Percentiles rank a stretch among this genome's conserved stretches.
phyloP scores from a whole-genome alignment of 2,888 invertebrate genomes.

The Alentia gelatinosa region DNA sequence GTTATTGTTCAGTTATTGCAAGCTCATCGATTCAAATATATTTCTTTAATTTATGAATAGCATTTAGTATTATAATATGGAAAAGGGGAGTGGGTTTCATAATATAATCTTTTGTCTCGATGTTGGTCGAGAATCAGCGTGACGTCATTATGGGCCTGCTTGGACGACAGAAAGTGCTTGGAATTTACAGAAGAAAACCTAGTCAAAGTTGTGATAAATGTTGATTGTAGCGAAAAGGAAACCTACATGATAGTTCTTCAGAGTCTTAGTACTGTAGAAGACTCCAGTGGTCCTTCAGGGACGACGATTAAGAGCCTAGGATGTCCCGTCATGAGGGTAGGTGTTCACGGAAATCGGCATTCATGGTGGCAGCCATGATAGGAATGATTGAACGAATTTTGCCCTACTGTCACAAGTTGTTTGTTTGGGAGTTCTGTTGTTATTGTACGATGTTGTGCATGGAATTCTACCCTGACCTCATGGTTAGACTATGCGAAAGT shows the following conservation, averaged over 20 bases:
- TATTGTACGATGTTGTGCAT: neutral
- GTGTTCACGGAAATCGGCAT: conserved; percentile 63
- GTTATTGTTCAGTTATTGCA: neutral
- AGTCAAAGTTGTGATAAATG: conserved; percentile 32
- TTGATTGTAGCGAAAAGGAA: conserved; percentile 27
- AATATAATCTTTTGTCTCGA: conserved; percentile 19
- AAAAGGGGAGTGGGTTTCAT: neutral
- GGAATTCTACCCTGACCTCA: neutral
- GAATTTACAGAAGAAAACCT: conserved; percentile 54
- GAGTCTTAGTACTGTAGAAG: neutral
- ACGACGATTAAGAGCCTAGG: conserved; percentile 77
- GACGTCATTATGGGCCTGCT: conserved; percentile 76
- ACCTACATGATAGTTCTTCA: conserved; percentile 55
- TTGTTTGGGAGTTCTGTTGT: neutral
- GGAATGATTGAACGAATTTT: conserved; percentile 54
- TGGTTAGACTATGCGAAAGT: neutral
- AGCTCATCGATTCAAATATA: neutral
- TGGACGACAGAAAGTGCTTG: conserved; percentile 60
- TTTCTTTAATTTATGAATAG: neutral
- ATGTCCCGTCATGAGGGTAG: conserved; percentile 94
- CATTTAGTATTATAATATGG: neutral
- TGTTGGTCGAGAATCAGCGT: conserved; percentile 62
- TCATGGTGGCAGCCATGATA: conserved; percentile 56
- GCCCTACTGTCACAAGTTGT: conserved; percentile 25
- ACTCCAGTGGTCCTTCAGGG: neutral